A percentile compares a stretch with the other conserved stretches of the same genome.
These are phyloP conservation scores for Bufotes viridis DNA, from an alignment of 2,797 vertebrate species.

Conservation along the genomic window DNA sequence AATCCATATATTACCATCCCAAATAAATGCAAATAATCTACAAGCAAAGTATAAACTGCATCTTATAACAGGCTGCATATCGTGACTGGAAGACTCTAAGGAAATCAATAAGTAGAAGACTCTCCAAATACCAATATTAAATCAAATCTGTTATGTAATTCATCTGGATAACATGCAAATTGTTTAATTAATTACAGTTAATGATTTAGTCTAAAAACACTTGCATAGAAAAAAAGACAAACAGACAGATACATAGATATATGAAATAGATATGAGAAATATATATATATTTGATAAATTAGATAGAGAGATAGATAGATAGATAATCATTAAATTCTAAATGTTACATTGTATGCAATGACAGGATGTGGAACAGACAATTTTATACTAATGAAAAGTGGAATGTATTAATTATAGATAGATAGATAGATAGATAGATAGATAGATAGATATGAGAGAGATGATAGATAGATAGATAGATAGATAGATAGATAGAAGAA, in stretches of 20 bases:
- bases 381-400: too few relatives aligned
- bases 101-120: slow-evolving; percentile 32
- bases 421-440: too few relatives aligned
- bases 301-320: slow-evolving; percentile 7
- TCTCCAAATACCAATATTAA: slow-evolving; percentile 19
- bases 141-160: slow-evolving; percentile 22
- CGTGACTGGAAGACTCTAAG: slow-evolving; percentile 1
- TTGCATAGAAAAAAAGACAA: not conserved
- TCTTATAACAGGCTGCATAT: slow-evolving; percentile 5
- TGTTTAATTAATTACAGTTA: slow-evolving; percentile 15
- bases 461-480: too few relatives aligned
- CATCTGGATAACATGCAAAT: slow-evolving; percentile 31
- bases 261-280: not conserved
- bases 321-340: not conserved
- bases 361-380: too few relatives aligned
- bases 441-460: too few relatives aligned
- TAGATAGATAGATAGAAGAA: too few relatives aligned
- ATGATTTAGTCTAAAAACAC: not conserved
- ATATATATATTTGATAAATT: not conserved
- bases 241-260: slow-evolving; percentile 3
- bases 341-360: too few relatives aligned
- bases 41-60: not conserved
- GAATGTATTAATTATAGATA: too few relatives aligned
- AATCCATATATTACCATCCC: not conserved
- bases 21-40: slow-evolving; percentile 28